phyloP scores from a whole-genome alignment of 2,888 invertebrate genomes.

The Drosophila longiperda region DNA sequence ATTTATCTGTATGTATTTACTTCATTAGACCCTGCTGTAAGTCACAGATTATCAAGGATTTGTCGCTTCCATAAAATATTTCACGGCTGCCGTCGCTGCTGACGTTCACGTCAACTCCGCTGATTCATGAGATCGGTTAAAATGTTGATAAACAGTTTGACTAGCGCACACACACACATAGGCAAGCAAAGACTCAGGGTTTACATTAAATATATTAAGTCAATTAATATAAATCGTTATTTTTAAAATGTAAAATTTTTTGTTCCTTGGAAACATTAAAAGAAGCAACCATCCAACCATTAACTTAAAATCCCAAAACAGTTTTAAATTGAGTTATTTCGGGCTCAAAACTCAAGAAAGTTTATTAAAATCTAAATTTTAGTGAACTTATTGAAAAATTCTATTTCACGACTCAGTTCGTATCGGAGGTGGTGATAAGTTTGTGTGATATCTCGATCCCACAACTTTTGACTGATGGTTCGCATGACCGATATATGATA shows the following conservation, averaged over 20 bases:
- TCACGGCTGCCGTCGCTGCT: slow-evolving; percentile 14
- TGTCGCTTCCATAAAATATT: slow-evolving; percentile 59
- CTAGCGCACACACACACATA: neutral
- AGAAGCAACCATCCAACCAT: neutral
- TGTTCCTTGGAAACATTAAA: neutral
- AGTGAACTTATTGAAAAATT: neutral
- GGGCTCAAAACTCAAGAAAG: neutral
- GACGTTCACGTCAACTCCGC: neutral
- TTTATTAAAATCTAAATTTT: neutral
- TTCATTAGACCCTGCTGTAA: slow-evolving; percentile 39
- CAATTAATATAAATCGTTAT: neutral
- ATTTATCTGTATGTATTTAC: slow-evolving; percentile 14
- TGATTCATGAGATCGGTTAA: slow-evolving; percentile 37
- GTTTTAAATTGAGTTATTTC: neutral
- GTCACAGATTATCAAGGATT: slow-evolving; percentile 62
- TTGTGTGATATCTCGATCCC: neutral
- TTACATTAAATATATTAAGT: neutral
- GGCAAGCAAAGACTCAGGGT: neutral
- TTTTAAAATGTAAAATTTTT: neutral
- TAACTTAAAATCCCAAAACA: neutral
- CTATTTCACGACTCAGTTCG: neutral
- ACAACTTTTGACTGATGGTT: neutral
- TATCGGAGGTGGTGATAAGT: neutral
- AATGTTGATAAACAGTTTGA: slow-evolving; percentile 11
- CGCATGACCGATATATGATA: neutral